phyloP scores from a whole-genome alignment of 2,888 invertebrate genomes.

The Phortica magna region DNA sequence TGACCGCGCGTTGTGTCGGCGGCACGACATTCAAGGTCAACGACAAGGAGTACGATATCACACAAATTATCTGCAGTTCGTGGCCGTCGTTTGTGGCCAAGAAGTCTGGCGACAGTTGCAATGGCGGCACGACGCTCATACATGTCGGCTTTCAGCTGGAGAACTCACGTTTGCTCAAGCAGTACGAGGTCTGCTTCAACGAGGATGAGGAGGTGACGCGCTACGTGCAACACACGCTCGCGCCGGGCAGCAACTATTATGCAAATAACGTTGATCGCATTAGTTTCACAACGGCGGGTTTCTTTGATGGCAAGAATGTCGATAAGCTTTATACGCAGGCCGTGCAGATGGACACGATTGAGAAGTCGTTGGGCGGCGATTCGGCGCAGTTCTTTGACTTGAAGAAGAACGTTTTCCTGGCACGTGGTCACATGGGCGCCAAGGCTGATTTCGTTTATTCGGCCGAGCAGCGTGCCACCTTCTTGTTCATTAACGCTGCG shows the following conservation, averaged over 20 bases:
- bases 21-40: constrained; percentile 60
- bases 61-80: constrained; percentile 68
- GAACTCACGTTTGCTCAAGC: constrained; percentile 64
- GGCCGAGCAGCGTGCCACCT: constrained; percentile 79
- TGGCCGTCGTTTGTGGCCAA: constrained; percentile 67
- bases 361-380: constrained; percentile 63
- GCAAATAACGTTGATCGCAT: constrained; percentile 75
- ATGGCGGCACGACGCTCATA: constrained; percentile 61
- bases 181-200: constrained; percentile 76
- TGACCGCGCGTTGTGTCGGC: constrained; percentile 62
- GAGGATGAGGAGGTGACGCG: constrained; percentile 69
- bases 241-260: constrained; percentile 74
- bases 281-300: constrained; percentile 64
- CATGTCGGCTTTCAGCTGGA: constrained; percentile 74
- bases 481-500: constrained; percentile 79
- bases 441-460: constrained; percentile 79
- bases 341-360: constrained; percentile 71
- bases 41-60: constrained; percentile 59
- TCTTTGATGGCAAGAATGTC: constrained; percentile 69
- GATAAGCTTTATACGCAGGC: constrained; percentile 71
- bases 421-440: constrained; percentile 79
- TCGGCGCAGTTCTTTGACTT: constrained; percentile 58
- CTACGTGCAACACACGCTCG: constrained; percentile 73
- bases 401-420: constrained; percentile 65
- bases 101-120: constrained; percentile 66